Base-by-base conservation (phyloP, 2,113 vertebrate species). In the Microcebus lehilahytsara region DNA sequence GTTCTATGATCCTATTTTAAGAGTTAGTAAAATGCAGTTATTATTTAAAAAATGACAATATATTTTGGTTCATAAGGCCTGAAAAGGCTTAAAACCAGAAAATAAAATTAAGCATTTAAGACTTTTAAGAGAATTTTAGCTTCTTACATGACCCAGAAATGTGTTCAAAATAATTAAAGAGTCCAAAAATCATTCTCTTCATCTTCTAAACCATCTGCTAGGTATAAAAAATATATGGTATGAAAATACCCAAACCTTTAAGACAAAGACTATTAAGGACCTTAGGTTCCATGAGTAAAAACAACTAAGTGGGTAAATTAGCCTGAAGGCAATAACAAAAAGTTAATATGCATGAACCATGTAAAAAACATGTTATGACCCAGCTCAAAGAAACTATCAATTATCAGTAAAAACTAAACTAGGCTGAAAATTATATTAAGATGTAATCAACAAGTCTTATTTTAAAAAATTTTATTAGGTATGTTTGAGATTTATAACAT, bases 1-100 rank as follows among this genome's bases (percentile, higher is more conserved):
- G 96, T 98, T 99, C 99, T 98, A 99, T 99, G 98, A 99, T 99
- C 99, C 99, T 99, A 56, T 94, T 81, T 42, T 34, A 96, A 79
- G 49, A 84, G 42, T 49, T 34, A 89, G 56, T 53, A 95, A 95
- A 96, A 92, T 66, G 86, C 37, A 91, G 60, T 93, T 42, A 97
- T n/a, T 32, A 51, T 89, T 88, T 37, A 27, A 77, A 32, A 64
- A 89, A 89, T 19, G 49, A 66, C 9, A 85, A 69, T 30, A 69
- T 30, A 92, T 27, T 91, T 88, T 85, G 40, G 71, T 19, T 89
- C 58, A 74, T 62, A 93, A 93, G 14, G 23, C 88, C 40, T 83
- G 37, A 85, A 96, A 97, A 96, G 37, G 42, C 49, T 85, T 89
- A 96, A 95, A 89, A 91, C 42, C 5, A 81, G 60, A 95, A 93